Base-by-base conservation (phyloP, 2,113 vertebrate genomes). In the Brachyhypopomus gauderio region DNA sequence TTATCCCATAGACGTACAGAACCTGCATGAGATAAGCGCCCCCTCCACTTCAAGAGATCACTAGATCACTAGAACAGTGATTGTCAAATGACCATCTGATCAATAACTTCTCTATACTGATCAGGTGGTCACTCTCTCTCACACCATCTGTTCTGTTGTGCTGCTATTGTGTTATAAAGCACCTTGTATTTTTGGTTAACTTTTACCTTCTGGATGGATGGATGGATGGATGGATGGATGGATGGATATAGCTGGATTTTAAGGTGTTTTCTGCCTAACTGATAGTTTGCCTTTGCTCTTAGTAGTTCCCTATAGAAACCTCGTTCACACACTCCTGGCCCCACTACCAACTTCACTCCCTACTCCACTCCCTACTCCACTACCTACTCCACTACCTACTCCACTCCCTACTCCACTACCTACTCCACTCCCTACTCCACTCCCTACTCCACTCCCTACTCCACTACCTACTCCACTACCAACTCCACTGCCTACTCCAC, bases 131-230 rank as follows among this genome's bases (percentile, higher is more conserved):
- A 41, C 30, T 34, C 55, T 72, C 12, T 38, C 52, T 19, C 45
- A 55, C 59, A 8, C 3, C 20, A 6, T 38, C n/a, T 30, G 1
- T 48, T 25, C 36, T 2, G 16, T 81, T 83, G 80, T 59, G 83
- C 83, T 86, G 78, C 85, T 86, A 83, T 17, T 77, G 75, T 75
- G 38, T 83, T 69, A 55, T 75, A 56, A 78, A 78, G 77, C 82
- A 87, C 83, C 60, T 85, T 83, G 58, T 56, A 79, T n/a, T 11
- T 64, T 77, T 76, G 78, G 69, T 66, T 73, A 30, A 38, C 25
- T 75, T 63, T 36, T 66, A 36, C 36, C 52, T 80, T 66, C 52
- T 70, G 83, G 76, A 66, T 77, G 60, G 77, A 30, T 30, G 30
- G 71, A 60, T 45, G 58, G 36, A 82, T 7, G 20, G n/a, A 45